Percentiles rank a stretch among this genome's conserved stretches.
These are phyloP conservation scores for Agrypnia vestita DNA, from an alignment of 1,140 invertebrate genomes.

Conservation along the genomic window DNA sequence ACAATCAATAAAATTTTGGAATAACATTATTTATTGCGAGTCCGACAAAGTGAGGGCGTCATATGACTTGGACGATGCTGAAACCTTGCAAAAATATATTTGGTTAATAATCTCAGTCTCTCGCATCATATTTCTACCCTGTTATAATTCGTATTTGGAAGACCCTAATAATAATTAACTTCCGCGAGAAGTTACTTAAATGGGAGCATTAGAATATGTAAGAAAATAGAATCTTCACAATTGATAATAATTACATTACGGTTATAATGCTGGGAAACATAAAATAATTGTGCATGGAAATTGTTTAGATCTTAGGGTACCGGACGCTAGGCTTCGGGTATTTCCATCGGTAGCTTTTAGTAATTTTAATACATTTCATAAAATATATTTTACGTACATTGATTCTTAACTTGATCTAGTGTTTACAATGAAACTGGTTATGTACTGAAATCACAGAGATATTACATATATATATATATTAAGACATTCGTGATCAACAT, in stretches of 20 bases:
- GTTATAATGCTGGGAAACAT: constrained; percentile 5
- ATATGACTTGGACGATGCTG: neutral
- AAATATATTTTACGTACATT: constrained; percentile 43
- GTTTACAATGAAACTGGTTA: constrained; percentile 31
- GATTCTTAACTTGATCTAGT: constrained; percentile 28
- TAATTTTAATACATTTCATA: constrained; percentile 38
- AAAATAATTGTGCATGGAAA: constrained; percentile 31
- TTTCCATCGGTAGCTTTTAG: constrained; percentile 27
- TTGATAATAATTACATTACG: constrained; percentile 13
- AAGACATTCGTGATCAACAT: constrained; percentile 17
- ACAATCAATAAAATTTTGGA: constrained; percentile 1
- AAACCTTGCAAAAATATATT: constrained; percentile 7
- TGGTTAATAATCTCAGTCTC: constrained; percentile 5
- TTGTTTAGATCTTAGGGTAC: constrained; percentile 42
- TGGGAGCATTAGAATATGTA: constrained; percentile 5
- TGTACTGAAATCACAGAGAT: constrained; percentile 46
- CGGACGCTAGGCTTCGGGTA: constrained; percentile 30
- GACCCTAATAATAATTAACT: constrained; percentile 35
- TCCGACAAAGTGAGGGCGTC: neutral
- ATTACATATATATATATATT: constrained; percentile 45
- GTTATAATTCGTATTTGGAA: constrained; percentile 24
- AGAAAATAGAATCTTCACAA: constrained; percentile 36
- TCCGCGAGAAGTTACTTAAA: constrained; percentile 5
- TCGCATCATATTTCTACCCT: constrained; percentile 33
- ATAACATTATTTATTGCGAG: neutral